A percentile compares a stretch with the other conserved stretches of the same genome.
Evolutionary conservation across 2,113 vertebrate species (phyloP).

Genomic region (Daboia siamensis): DNA sequence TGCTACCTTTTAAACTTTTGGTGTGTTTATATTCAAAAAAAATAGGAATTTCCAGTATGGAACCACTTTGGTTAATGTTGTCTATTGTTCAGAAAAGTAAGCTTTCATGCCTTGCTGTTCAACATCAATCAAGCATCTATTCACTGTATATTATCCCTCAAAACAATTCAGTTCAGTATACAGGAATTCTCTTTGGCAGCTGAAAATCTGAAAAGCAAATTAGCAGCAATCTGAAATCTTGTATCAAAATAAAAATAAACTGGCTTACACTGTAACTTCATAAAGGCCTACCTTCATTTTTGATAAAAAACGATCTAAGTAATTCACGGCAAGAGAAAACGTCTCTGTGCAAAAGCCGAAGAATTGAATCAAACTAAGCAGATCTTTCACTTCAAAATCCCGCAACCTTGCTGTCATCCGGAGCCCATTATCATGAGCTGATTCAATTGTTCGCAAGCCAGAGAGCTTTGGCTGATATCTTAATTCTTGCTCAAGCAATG

Average conservation of each 20-base stretch:
- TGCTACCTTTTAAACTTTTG: not conserved
- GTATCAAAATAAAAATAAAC: not conserved
- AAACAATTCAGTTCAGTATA: not conserved
- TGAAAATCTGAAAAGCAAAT: not conserved
- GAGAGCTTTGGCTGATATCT: conserved; percentile 85
- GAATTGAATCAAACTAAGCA: conserved; percentile 90
- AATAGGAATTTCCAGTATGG: not conserved
- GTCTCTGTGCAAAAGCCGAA: conserved; percentile 90
- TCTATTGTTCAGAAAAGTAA: not conserved
- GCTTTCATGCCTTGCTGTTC: not conserved
- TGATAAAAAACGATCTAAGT: conserved; percentile 89
- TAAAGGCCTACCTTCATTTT: conserved; percentile 86
- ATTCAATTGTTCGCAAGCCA: conserved; percentile 85
- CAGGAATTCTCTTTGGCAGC: not conserved
- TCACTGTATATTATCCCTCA: not conserved
- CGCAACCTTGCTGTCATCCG: conserved; percentile 86
- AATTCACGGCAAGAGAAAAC: conserved; percentile 87
- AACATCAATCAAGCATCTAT: not conserved
- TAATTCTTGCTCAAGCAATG: conserved; percentile 80
- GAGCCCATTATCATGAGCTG: conserved; percentile 85
- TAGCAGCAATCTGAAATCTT: not conserved
- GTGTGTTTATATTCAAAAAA: not conserved
- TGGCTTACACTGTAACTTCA: not conserved
- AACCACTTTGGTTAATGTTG: not conserved
- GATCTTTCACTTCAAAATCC: conserved; percentile 90